Conservation (phyloP, 2,888 invertebrate genomes). For the Leptinotarsa tumamoca region DNA sequence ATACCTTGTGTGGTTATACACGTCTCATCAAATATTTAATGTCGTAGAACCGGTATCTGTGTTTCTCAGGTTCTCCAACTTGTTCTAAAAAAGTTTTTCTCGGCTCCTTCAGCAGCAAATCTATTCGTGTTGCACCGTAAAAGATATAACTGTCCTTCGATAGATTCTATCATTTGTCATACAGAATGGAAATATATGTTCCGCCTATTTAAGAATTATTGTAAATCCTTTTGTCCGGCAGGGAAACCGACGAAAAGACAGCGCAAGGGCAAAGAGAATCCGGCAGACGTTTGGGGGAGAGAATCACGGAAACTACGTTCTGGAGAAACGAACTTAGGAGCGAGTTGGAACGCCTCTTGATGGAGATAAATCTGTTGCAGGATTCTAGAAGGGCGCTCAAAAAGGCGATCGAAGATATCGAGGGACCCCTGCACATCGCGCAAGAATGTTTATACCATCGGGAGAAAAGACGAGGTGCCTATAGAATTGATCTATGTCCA, state of each 20-base stretch:
- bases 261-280: slow-evolving; percentile 85
- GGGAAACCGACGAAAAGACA: slow-evolving; percentile 83
- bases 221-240: not conserved
- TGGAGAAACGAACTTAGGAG: slow-evolving; percentile 91
- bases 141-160: too few relatives aligned
- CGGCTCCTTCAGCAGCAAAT: too few relatives aligned
- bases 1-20: too few relatives aligned
- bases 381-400: slow-evolving; percentile 81
- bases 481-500: not conserved
- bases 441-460: slow-evolving; percentile 95
- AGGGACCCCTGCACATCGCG: slow-evolving; percentile 91
- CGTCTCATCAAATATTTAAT: too few relatives aligned
- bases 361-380: slow-evolving; percentile 80
- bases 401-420: slow-evolving; percentile 81
- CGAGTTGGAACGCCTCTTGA: slow-evolving; percentile 86
- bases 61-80: too few relatives aligned
- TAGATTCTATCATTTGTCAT: too few relatives aligned
- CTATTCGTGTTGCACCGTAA: too few relatives aligned
- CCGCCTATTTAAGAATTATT: too few relatives aligned
- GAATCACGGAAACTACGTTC: slow-evolving; percentile 91
- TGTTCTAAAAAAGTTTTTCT: too few relatives aligned
- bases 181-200: too few relatives aligned
- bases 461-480: slow-evolving; percentile 82
- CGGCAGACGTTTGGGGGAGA: slow-evolving; percentile 88
- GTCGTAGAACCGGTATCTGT: too few relatives aligned